Percentiles rank a stretch among this genome's conserved stretches.
Conservation (phyloP, 2,113 vertebrate species). For the Hylia prasina region DNA sequence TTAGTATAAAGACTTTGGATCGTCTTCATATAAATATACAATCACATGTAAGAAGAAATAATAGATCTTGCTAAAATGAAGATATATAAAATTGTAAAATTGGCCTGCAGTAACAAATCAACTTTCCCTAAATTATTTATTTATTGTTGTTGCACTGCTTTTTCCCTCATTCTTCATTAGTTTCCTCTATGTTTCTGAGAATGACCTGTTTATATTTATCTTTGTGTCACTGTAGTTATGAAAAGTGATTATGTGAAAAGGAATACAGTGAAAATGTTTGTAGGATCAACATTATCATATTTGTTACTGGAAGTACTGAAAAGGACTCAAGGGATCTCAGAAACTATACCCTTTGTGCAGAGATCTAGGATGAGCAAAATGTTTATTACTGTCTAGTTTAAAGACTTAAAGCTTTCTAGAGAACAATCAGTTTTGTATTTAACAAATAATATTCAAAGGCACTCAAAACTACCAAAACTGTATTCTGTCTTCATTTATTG, state of each 20-base stretch:
- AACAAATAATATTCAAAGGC: not conserved
- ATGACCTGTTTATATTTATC: not conserved
- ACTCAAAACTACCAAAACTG: not conserved
- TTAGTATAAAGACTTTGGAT: not conserved
- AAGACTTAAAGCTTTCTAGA: not conserved
- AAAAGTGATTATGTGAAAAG: not conserved
- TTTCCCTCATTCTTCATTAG: not conserved
- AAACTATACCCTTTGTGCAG: not conserved
- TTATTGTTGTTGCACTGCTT: not conserved
- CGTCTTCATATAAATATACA: not conserved
- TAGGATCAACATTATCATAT: not conserved
- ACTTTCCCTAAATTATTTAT: not conserved
- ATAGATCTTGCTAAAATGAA: not conserved
- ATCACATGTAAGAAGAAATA: not conserved
- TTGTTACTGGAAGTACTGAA: not conserved
- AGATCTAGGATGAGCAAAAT: not conserved
- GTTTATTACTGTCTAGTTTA: not conserved
- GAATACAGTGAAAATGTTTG: not conserved
- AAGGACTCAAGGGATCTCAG: not conserved
- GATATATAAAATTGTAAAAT: not conserved
- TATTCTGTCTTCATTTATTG: not conserved
- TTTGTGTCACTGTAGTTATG: not conserved
- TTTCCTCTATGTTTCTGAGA: not conserved
- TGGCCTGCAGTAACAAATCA: not conserved
- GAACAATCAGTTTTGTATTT: not conserved